Evolutionary conservation across 2,888 invertebrate genomes (phyloP).

Genomic region (Smittia sp.): DNA sequence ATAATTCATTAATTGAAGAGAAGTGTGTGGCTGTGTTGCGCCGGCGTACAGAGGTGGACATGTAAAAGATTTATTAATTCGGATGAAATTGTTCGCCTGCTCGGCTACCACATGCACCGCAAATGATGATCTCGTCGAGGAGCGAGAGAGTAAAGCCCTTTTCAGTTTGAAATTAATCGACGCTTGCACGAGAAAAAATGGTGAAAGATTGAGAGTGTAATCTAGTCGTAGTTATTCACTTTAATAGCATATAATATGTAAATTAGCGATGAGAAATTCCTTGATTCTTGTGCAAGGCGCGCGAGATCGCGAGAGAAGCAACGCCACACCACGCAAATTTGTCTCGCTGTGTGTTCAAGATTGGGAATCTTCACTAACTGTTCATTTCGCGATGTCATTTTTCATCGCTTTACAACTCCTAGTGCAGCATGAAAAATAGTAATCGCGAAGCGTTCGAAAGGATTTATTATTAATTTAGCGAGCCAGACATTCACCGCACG

Average conservation of each 20-base stretch:
- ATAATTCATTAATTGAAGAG: conserved; percentile 38
- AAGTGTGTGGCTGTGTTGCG: background rate
- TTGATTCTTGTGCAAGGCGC: background rate
- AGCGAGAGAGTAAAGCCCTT: background rate
- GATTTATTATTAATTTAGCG: conserved; percentile 29
- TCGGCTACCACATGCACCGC: background rate
- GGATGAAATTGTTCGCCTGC: background rate
- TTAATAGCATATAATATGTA: conserved; percentile 38
- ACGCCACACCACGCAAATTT: conserved; percentile 31
- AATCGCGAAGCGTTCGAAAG: background rate
- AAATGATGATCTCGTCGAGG: background rate
- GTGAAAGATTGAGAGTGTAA: background rate
- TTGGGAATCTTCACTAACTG: conserved; percentile 38
- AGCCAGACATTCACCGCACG: background rate
- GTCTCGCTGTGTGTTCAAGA: conserved; percentile 30
- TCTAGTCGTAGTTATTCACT: conserved; percentile 14
- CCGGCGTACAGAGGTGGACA: conserved; percentile 28
- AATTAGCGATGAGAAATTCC: conserved; percentile 15
- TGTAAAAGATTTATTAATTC: background rate
- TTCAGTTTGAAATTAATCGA: background rate
- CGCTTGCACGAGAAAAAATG: background rate
- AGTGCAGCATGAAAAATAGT: conserved; percentile 14
- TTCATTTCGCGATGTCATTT: conserved; percentile 17
- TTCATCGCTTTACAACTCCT: background rate
- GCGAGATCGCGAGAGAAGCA: background rate